phyloP scores from a whole-genome alignment of 2,113 vertebrate genomes.

The Megalops atlanticus region DNA sequence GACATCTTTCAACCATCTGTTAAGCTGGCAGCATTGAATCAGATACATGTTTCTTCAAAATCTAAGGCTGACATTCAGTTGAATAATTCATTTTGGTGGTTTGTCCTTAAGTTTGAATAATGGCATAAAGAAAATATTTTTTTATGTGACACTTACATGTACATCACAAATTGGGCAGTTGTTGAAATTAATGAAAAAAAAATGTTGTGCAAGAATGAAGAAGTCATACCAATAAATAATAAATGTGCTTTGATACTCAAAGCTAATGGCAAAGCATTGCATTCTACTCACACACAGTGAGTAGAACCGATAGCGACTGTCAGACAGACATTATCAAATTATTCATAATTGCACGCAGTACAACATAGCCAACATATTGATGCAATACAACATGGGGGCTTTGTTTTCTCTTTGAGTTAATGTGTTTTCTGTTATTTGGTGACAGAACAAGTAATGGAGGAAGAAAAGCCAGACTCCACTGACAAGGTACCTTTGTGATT shows the following conservation, averaged over 20 bases:
- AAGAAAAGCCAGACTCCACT: constrained; percentile 50
- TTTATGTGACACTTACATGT: not conserved
- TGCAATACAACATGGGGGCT: constrained; percentile 19
- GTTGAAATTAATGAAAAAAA: not conserved
- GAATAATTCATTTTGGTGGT: not conserved
- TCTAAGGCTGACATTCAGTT: not conserved
- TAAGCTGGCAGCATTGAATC: not conserved
- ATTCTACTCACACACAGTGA: too few relatives aligned
- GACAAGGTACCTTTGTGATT: constrained; percentile 68
- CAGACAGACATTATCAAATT: too few relatives aligned
- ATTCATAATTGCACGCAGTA: not conserved
- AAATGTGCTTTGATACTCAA: not conserved
- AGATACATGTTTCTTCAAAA: constrained; percentile 3
- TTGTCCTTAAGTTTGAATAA: not conserved
- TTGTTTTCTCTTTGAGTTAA: constrained; percentile 36
- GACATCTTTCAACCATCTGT: not conserved
- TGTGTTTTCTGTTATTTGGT: constrained; percentile 51
- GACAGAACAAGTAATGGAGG: constrained; percentile 61
- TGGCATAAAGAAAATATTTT: not conserved
- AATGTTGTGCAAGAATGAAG: not conserved
- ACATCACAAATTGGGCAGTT: not conserved
- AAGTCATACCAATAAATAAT: not conserved
- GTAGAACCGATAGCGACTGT: too few relatives aligned
- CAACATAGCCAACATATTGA: not conserved
- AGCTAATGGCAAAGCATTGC: not conserved